These are phyloP conservation scores for Cervus canadensis DNA, from an alignment of 2,113 vertebrate species.

Conservation along the genomic window DNA sequence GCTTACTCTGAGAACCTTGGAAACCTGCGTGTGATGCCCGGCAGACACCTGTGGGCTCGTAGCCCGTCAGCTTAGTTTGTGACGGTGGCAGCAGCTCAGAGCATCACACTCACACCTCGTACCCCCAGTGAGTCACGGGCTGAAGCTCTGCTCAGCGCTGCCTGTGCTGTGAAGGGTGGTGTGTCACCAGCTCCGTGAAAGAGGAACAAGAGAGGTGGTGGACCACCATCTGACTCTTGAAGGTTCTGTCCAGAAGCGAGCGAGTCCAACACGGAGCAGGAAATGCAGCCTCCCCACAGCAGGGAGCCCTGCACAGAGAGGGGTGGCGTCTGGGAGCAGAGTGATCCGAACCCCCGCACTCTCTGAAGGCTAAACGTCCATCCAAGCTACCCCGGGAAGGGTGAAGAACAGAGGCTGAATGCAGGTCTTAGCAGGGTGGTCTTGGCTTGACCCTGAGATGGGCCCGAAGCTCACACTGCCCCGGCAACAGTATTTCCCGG, in stretches of 20 bases:
- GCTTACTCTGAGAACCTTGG: fast-evolving
- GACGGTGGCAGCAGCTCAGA: fast-evolving
- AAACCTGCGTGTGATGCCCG: fast-evolving
- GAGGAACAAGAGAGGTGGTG: too few species aligned
- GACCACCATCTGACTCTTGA: neutral
- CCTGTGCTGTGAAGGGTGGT: neutral
- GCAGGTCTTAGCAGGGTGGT: neutral
- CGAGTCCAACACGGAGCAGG: neutral
- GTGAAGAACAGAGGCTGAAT: neutral
- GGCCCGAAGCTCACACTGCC: fast-evolving
- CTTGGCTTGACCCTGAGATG: neutral
- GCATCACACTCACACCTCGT: fast-evolving
- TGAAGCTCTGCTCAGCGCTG: neutral
- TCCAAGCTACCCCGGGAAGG: too few species aligned
- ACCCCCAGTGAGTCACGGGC: neutral
- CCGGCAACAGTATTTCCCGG: fast-evolving
- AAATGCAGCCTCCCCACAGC: neutral
- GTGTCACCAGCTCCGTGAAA: neutral
- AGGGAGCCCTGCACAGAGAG: neutral
- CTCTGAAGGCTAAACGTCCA: too few species aligned
- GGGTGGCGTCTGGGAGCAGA: neutral
- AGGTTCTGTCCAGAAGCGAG: neutral
- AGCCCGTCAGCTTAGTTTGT: fast-evolving
- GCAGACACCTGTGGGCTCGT: fast-evolving
- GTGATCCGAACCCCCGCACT: too few species aligned